These are phyloP conservation scores for Xerus rutilus DNA, from an alignment of 2,797 vertebrate genomes.

Conservation along the genomic window DNA sequence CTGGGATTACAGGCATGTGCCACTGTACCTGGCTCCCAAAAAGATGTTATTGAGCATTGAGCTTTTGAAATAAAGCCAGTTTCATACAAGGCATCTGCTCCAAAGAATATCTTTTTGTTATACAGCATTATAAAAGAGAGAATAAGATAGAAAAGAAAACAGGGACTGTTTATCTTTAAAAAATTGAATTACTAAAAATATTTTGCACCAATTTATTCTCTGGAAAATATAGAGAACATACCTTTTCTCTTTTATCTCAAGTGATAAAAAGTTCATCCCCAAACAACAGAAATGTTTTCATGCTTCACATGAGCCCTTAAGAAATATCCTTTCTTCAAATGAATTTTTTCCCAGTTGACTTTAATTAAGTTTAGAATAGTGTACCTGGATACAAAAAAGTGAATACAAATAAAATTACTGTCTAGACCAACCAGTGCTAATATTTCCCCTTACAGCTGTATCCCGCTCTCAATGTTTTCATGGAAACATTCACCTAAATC, in stretches of 20 bases:
- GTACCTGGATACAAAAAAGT: conserved; percentile 33
- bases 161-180: conserved; percentile 9
- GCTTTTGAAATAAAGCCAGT: conserved; percentile 26
- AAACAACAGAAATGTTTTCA: conserved; percentile 40
- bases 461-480: not conserved
- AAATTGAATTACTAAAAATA: conserved; percentile 56
- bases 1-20: too few relatives aligned
- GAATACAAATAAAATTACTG: conserved; percentile 66
- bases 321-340: conserved; percentile 54
- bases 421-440: conserved; percentile 51
- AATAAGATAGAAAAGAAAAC: conserved; percentile 9
- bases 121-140: not conserved
- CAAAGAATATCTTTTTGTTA: not conserved
- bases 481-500: conserved; percentile 53
- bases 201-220: conserved; percentile 38
- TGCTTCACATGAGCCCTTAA: conserved; percentile 38
- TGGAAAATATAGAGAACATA: not conserved
- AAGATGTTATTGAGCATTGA: not conserved
- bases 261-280: not conserved
- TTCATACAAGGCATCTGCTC: not conserved
- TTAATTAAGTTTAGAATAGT: conserved; percentile 66
- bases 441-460: not conserved
- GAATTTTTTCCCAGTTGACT: not conserved
- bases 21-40: not conserved
- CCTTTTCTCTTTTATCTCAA: not conserved